Conservation (phyloP, 2,113 vertebrate species). For the Cariama cristata region DNA sequence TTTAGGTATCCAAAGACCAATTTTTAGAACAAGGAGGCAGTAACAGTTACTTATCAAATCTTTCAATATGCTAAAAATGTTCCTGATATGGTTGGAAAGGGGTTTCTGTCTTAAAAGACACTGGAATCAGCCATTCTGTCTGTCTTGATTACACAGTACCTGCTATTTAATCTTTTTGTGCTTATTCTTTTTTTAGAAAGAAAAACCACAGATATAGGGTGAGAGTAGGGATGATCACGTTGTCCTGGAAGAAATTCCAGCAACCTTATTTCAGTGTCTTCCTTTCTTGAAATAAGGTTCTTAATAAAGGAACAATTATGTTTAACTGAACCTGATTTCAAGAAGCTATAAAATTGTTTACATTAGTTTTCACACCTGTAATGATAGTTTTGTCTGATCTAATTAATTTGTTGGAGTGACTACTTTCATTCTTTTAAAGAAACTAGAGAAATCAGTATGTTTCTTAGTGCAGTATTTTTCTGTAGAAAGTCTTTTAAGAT, state of each 20-base stretch:
- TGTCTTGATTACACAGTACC: neutral
- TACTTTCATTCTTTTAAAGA: neutral
- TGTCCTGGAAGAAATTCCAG: neutral
- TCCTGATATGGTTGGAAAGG: neutral
- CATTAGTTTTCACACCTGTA: neutral
- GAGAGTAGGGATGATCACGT: neutral
- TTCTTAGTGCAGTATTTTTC: neutral
- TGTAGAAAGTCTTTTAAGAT: neutral
- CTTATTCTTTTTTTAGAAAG: neutral
- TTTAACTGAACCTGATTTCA: neutral
- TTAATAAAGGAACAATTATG: too few species aligned
- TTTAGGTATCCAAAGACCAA: neutral
- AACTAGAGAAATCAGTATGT: neutral
- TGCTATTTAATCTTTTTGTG: neutral
- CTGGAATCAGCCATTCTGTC: neutral
- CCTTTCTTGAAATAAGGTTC: neutral
- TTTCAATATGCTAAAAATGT: neutral
- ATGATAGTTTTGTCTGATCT: neutral
- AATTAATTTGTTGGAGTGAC: neutral
- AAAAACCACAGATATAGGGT: neutral
- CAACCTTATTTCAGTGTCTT: neutral
- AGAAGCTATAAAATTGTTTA: neutral
- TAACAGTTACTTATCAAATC: neutral
- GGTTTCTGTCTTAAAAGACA: neutral
- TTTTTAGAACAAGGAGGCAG: neutral